phyloP scores from a whole-genome alignment of 2,113 vertebrate genomes.

The Istiophorus platypterus region DNA sequence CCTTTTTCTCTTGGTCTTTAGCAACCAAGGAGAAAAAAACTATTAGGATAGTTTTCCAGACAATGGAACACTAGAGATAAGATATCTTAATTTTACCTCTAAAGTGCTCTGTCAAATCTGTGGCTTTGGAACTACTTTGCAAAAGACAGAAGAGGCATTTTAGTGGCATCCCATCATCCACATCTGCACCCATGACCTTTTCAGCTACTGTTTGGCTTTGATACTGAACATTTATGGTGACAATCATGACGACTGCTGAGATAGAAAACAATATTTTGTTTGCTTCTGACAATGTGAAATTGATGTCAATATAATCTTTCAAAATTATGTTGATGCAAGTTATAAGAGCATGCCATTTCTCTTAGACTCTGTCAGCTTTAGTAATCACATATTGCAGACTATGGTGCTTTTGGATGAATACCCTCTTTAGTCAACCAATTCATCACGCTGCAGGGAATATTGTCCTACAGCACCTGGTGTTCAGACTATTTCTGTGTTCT shows the following conservation, averaged over 20 bases:
- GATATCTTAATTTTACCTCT: conserved; percentile 38
- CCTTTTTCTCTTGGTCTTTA: conserved; percentile 47
- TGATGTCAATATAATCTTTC: conserved; percentile 36
- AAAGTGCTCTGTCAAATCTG: conserved; percentile 10
- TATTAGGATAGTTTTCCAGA: conserved; percentile 73
- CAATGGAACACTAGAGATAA: conserved; percentile 61
- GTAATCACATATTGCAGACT: conserved; percentile 80
- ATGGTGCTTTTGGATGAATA: conserved; percentile 85
- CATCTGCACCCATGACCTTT: neutral
- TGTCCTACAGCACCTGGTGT: conserved; percentile 88
- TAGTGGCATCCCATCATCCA: conserved; percentile 7
- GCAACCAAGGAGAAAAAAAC: conserved; percentile 53
- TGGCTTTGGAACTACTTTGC: neutral
- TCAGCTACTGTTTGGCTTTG: neutral
- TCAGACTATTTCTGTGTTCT: conserved; percentile 82
- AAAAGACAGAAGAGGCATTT: conserved; percentile 9
- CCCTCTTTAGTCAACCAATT: conserved; percentile 87
- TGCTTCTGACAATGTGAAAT: conserved; percentile 25
- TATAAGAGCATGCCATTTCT: conserved; percentile 57
- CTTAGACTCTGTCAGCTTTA: conserved; percentile 74
- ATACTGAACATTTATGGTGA: conserved; percentile 5
- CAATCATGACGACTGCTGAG: conserved; percentile 6
- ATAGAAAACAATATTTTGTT: conserved; percentile 1
- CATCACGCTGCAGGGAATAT: conserved; percentile 88
- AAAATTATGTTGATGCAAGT: conserved; percentile 39